phyloP scores from a whole-genome alignment of 2,113 vertebrate species.

The Colinus virginianus region DNA sequence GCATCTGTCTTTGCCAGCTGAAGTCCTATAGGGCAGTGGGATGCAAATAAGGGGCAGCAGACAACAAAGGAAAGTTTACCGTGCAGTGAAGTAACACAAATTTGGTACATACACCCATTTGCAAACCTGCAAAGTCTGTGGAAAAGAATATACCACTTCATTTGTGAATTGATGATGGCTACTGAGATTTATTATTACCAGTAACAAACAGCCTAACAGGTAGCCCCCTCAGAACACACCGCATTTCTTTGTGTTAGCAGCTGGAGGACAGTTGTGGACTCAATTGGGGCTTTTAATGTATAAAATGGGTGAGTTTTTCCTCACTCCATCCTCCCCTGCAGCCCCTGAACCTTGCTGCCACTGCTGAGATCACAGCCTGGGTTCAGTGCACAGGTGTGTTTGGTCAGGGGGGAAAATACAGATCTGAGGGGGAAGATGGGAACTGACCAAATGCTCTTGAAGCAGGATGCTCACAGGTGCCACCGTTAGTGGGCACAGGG shows the following conservation, averaged over 20 bases:
- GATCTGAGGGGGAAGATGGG: background rate
- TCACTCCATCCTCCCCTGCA: background rate
- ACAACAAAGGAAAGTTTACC: background rate
- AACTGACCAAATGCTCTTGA: background rate
- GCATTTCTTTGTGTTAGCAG: background rate
- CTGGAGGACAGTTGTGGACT: background rate
- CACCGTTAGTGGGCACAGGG: accelerated
- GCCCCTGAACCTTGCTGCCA: background rate
- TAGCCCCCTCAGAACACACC: background rate
- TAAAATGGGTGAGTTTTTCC: background rate
- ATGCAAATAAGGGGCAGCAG: constrained; percentile 21
- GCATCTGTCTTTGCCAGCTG: background rate
- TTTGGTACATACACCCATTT: background rate
- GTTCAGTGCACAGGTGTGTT: accelerated
- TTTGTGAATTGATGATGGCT: background rate
- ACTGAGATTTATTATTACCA: background rate
- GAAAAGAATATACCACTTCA: background rate
- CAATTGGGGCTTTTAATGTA: background rate
- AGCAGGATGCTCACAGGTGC: background rate
- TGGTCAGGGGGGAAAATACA: background rate
- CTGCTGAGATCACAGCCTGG: background rate
- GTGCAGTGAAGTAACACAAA: background rate
- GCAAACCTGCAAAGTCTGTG: background rate
- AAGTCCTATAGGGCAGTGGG: background rate
- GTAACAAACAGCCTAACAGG: background rate